These are phyloP conservation scores for Eurypyga helias DNA, from an alignment of 2,113 vertebrate species.

Conservation along the genomic window DNA sequence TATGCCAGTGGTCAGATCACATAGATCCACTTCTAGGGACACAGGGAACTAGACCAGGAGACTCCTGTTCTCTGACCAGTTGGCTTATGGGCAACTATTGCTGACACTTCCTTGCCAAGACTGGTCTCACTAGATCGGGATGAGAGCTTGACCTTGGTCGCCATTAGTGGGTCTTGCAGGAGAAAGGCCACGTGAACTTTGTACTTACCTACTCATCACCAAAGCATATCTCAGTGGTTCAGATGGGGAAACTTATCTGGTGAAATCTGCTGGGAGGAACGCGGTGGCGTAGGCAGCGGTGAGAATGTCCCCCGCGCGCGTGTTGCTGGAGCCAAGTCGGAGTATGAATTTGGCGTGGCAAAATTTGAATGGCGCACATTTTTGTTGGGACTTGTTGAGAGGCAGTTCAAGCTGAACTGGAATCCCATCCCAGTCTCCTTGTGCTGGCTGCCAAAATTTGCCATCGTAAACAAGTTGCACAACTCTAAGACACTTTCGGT, in stretches of 20 bases:
- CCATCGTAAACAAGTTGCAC: not conserved
- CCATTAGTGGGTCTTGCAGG: not conserved
- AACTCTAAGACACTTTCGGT: not conserved
- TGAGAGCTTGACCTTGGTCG: not conserved
- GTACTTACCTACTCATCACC: not conserved
- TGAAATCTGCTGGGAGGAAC: not conserved
- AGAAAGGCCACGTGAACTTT: not conserved
- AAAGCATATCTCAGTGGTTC: not conserved
- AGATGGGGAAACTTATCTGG: not conserved
- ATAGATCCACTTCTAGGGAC: not conserved
- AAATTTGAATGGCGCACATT: not conserved
- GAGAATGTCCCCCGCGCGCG: not conserved
- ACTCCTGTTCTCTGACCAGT: not conserved
- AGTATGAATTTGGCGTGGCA: fast-evolving
- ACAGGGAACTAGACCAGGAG: not conserved
- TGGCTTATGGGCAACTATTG: not conserved
- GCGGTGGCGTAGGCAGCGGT: fast-evolving
- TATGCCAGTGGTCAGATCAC: too few relatives aligned
- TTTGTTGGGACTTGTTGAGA: not conserved
- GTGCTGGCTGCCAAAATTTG: not conserved
- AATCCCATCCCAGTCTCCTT: not conserved
- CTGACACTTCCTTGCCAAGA: not conserved
- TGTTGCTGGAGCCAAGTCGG: not conserved
- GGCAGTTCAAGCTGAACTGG: not conserved
- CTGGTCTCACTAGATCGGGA: not conserved